A percentile compares a stretch with the other conserved stretches of the same genome.
phyloP scores from a whole-genome alignment of 35 echinoderm and acorn worm genomes.

The Lytechinus pictus region DNA sequence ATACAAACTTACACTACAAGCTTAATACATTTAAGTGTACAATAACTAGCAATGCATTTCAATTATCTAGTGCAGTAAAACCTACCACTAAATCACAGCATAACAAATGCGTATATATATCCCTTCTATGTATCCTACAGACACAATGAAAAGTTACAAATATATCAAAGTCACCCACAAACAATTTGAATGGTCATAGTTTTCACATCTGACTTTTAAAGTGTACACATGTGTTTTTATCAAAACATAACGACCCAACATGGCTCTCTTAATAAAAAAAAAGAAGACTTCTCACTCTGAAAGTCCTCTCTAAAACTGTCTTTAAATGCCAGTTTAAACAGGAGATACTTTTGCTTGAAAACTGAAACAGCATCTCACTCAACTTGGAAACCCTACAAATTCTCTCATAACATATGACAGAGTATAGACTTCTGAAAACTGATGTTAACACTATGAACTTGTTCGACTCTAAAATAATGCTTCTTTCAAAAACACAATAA shows the following conservation, averaged over 20 bases:
- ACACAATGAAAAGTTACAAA: conserved; percentile 26
- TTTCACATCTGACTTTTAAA: conserved; percentile 21
- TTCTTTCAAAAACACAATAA: background rate
- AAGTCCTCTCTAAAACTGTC: background rate
- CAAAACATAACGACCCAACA: background rate
- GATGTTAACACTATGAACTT: background rate
- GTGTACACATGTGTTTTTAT: conserved; percentile 19
- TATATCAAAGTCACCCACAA: conserved; percentile 32
- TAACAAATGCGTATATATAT: background rate
- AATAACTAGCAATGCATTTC: background rate
- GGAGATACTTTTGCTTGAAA: background rate
- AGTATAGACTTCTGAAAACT: background rate
- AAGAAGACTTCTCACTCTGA: background rate
- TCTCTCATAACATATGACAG: conserved; percentile 12
- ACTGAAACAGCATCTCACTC: background rate
- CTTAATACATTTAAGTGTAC: background rate
- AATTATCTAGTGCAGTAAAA: background rate
- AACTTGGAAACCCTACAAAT: background rate
- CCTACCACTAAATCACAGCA: background rate
- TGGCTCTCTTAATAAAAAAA: background rate
- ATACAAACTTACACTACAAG: background rate
- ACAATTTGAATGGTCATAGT: conserved; percentile 7
- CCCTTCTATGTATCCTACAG: background rate
- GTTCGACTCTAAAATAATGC: background rate
- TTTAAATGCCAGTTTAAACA: background rate